Conservation (phyloP, 2,797 vertebrate genomes). For the Percopsis omiscomaycus region DNA sequence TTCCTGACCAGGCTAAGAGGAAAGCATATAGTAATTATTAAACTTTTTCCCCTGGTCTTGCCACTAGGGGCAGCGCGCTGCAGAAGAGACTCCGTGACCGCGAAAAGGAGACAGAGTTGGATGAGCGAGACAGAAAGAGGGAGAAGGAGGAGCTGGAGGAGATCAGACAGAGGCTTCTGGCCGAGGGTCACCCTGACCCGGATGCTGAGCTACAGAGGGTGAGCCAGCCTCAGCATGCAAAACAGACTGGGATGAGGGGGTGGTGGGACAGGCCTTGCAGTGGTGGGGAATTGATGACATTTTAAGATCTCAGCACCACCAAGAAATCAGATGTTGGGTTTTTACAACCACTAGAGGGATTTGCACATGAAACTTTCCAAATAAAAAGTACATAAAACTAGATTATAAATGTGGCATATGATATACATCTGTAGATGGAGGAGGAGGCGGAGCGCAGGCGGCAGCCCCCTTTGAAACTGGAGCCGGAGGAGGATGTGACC, state of each 20-base stretch:
- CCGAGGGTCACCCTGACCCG: conserved; percentile 97
- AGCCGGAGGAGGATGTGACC: conserved; percentile 87
- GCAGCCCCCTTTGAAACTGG: conserved; percentile 90
- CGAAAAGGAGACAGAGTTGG: conserved; percentile 95
- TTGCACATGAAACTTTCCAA: no score
- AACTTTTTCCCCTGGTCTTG: neutral
- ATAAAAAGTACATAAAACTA: no score
- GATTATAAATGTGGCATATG: no score
- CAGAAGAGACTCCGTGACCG: conserved; percentile 95
- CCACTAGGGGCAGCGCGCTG: conserved; percentile 90
- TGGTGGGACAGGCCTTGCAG: no score
- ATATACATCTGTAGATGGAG: conserved; percentile 83
- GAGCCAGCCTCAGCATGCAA: conserved; percentile 37
- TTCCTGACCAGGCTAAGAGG: neutral
- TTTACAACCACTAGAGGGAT: no score
- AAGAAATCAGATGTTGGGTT: no score
- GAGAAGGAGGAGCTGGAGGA: conserved; percentile 98
- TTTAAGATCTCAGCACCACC: no score
- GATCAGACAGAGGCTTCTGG: conserved; percentile 94
- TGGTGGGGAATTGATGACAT: no score
- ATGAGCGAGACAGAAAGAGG: conserved; percentile 94
- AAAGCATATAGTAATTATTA: neutral
- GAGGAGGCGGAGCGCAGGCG: conserved; percentile 94
- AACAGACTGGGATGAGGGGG: neutral
- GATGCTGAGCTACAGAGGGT: conserved; percentile 97